Percentiles rank a stretch among this genome's conserved stretches.
These are phyloP conservation scores for Cylloceria caligata DNA, from an alignment of 2,888 invertebrate genomes.

Conservation along the genomic window DNA sequence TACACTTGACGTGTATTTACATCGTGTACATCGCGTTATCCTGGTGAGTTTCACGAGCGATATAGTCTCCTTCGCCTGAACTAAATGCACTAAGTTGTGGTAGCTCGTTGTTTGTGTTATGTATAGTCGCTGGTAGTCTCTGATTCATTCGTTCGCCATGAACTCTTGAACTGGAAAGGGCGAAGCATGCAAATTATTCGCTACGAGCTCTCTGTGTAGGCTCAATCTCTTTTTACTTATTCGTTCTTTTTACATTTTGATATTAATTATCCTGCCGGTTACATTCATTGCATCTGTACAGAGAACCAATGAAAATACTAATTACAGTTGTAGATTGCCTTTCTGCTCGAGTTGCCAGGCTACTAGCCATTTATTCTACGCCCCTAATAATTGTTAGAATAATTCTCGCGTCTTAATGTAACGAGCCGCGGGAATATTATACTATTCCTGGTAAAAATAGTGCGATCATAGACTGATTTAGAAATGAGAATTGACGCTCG, in stretches of 20 bases:
- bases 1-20: not conserved
- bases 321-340: slow-evolving; percentile 57
- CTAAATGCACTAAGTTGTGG: not conserved
- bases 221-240: not conserved
- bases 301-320: slow-evolving; percentile 13
- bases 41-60: not conserved
- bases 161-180: not conserved
- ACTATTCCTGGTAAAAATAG: slow-evolving; percentile 43
- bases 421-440: not conserved
- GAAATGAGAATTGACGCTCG: slow-evolving; percentile 33
- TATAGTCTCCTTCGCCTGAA: not conserved
- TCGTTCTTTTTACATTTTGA: not conserved
- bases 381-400: slow-evolving; percentile 26
- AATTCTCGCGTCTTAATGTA: slow-evolving; percentile 23
- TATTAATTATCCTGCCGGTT: not conserved
- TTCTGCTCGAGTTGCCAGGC: slow-evolving; percentile 57
- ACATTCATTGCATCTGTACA: not conserved
- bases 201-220: not conserved
- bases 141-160: not conserved
- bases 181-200: not conserved
- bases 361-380: slow-evolving; percentile 53
- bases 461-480: slow-evolving; percentile 56
- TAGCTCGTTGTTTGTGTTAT: not conserved
- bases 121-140: not conserved
- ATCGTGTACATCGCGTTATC: slow-evolving; percentile 6